Conservation (phyloP, 2,797 vertebrate species). For the Sebastes cheni region DNA sequence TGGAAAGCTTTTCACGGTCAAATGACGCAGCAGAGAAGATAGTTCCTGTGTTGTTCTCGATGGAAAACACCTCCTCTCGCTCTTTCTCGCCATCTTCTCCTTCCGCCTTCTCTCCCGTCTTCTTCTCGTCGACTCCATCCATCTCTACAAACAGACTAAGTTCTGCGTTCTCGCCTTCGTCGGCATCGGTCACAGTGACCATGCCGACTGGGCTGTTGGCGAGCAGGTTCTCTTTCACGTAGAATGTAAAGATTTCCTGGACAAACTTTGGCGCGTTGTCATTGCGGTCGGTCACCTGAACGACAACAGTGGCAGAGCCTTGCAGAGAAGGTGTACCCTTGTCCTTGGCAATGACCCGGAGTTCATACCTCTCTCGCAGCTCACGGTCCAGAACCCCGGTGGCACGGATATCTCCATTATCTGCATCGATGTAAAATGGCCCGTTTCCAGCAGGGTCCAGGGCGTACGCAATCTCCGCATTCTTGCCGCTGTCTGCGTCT, state of each 20-base stretch:
- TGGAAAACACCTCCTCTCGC: slow-evolving; percentile 86
- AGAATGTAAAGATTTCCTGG: slow-evolving; percentile 96
- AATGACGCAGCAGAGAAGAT: slow-evolving; percentile 94
- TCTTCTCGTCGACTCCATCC: slow-evolving; percentile 73
- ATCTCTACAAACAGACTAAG: slow-evolving; percentile 91
- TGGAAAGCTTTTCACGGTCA: slow-evolving; percentile 91
- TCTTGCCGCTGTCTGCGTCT: slow-evolving; percentile 94
- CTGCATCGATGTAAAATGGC: slow-evolving; percentile 91
- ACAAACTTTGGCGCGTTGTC: slow-evolving; percentile 97
- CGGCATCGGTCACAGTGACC: slow-evolving; percentile 96
- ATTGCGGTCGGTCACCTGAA: slow-evolving; percentile 93
- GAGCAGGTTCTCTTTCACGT: slow-evolving; percentile 95
- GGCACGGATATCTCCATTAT: slow-evolving; percentile 91
- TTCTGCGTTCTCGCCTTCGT: slow-evolving; percentile 93
- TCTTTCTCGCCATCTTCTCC: slow-evolving; percentile 68
- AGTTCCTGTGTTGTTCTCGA: slow-evolving; percentile 95
- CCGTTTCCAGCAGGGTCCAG: slow-evolving; percentile 84
- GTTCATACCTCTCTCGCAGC: slow-evolving; percentile 89
- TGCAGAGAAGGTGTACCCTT: slow-evolving; percentile 90
- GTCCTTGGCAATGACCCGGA: slow-evolving; percentile 91
- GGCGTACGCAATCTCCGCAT: slow-evolving; percentile 92
- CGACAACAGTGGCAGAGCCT: slow-evolving; percentile 90
- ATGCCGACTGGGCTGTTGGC: slow-evolving; percentile 97
- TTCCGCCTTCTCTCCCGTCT: slow-evolving; percentile 52
- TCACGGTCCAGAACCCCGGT: slow-evolving; percentile 90